These are phyloP conservation scores for Anastrepha ludens DNA, from an alignment of 1,140 invertebrate species.

Conservation along the genomic window DNA sequence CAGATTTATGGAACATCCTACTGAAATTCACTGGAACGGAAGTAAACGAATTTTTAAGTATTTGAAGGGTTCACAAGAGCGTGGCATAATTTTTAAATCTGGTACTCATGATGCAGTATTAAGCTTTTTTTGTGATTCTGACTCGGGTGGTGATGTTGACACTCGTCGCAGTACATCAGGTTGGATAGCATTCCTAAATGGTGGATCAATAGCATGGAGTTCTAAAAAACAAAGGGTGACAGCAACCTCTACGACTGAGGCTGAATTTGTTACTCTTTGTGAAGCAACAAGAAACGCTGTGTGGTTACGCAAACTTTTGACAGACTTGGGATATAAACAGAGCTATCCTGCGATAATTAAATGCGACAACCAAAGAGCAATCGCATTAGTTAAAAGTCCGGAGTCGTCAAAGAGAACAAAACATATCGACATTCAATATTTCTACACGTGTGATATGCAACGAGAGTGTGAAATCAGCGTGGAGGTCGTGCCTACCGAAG, in stretches of 20 bases:
- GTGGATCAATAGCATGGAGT: slow-evolving; percentile 72
- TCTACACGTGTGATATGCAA: slow-evolving; percentile 59
- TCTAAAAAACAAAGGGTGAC: slow-evolving; percentile 74
- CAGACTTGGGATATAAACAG: slow-evolving; percentile 58
- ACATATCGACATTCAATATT: slow-evolving; percentile 71
- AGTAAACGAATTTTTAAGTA: slow-evolving; percentile 68
- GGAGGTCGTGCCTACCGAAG: not conserved
- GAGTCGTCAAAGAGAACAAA: slow-evolving; percentile 56
- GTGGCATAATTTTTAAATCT: slow-evolving; percentile 4
- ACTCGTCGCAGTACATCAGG: slow-evolving; percentile 65
- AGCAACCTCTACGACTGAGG: slow-evolving; percentile 74
- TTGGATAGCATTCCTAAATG: slow-evolving; percentile 67
- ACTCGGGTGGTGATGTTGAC: slow-evolving; percentile 70
- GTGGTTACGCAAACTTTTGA: slow-evolving; percentile 64
- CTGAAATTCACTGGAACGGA: slow-evolving; percentile 59
- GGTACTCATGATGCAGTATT: not conserved
- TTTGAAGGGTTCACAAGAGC: slow-evolving; percentile 62
- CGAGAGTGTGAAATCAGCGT: not conserved
- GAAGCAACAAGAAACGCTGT: slow-evolving; percentile 70
- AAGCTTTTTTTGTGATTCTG: slow-evolving; percentile 70
- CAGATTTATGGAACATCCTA: slow-evolving; percentile 69
- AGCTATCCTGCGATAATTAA: slow-evolving; percentile 1
- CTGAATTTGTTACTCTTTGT: slow-evolving; percentile 74
- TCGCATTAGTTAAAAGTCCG: slow-evolving; percentile 41
- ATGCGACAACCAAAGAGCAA: slow-evolving; percentile 54